phyloP scores from a whole-genome alignment of 1,140 invertebrate species.

The Aphis craccivora region DNA sequence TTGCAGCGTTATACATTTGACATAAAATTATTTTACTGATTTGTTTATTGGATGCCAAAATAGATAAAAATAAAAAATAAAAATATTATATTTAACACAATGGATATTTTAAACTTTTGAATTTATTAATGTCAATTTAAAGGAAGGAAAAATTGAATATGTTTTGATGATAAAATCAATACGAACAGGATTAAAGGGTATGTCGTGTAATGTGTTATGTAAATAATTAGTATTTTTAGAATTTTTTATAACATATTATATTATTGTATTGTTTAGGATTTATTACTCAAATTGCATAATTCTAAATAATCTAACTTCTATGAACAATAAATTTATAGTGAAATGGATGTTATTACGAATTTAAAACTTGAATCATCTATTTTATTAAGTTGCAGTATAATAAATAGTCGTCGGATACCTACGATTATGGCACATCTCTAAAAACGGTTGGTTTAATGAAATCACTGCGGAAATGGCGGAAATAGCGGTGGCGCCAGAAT shows the following conservation, averaged over 20 bases:
- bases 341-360: background rate
- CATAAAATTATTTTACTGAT: background rate
- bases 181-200: background rate
- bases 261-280: background rate
- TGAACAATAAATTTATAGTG: background rate
- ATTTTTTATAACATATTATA: background rate
- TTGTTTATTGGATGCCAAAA: background rate
- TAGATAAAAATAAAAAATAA: background rate
- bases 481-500: background rate
- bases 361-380: background rate
- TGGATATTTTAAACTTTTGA: background rate
- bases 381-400: background rate
- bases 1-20: background rate
- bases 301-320: background rate
- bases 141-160: background rate
- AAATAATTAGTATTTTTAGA: background rate
- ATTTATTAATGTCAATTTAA: background rate
- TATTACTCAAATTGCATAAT: background rate
- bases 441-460: background rate
- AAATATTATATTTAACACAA: background rate
- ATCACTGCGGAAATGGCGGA: background rate
- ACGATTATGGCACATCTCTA: background rate
- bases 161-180: background rate
- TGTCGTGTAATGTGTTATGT: background rate
- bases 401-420: background rate